Base-by-base conservation (phyloP, 1,140 invertebrate species). In the Calliopsis andreniformis region DNA sequence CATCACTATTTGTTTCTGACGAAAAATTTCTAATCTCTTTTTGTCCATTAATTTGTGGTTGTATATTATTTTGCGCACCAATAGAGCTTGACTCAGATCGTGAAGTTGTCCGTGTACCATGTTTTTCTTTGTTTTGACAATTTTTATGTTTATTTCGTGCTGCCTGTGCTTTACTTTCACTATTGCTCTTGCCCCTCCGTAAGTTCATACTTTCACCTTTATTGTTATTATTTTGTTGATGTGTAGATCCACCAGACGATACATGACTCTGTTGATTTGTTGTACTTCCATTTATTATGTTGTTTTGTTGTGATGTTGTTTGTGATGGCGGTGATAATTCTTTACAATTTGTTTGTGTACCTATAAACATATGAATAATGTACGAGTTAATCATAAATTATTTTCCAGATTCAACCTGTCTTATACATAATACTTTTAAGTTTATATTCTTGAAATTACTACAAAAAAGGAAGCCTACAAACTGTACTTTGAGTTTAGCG, bases 111-210 rank as follows among this genome's bases (percentile, higher is more conserved):
- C 89, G 83, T 58, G 87, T 84, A 55, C 89, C 86, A 25, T 90
- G 89, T 77, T 92, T 92, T 42, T 92, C 91, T 76, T 92, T 92
- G 55, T 92, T 92, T 72, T 92, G 91, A 51, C 86, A 90, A 85
- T 92, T 92, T 88, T 92, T 92, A 63, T 92, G 91, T 77, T 92
- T 92, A 62, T 92, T 92, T 1, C 91, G 85, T 45, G 88, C 90
- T 56, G 91, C 90, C 62, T 92, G 91, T 5, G 89, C 90, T 79
- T 92, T 92, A 76, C 91, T 92, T 76, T 92, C 91, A 79, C 89
- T 92, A 76, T 91, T 92, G 86, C 88, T 91, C 79, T 92, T 92
- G 49, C 90, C 89, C 45, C 91, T 86, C 5, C 91, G 87, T 71
- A 87, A 76, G 80, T 78, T 80, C 42, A 85, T 81, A 66, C 76